Conservation (phyloP, 1,140 invertebrate species). For the Eupeodes corollae region DNA sequence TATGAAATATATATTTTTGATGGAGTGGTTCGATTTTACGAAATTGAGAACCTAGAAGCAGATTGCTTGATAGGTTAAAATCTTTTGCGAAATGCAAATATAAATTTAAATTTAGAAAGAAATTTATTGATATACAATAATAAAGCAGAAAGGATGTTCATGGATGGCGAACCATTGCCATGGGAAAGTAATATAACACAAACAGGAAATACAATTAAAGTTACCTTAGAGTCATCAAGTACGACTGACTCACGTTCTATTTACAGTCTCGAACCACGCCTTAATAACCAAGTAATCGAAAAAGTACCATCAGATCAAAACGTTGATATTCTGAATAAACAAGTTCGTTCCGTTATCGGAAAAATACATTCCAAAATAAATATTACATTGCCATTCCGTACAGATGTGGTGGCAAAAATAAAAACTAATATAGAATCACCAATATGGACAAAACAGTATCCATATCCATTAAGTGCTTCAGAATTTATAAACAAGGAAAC, state of each 20-base stretch:
- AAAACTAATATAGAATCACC: slow-evolving; percentile 4
- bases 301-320: not conserved
- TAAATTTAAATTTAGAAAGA: not conserved
- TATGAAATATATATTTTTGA: slow-evolving; percentile 4
- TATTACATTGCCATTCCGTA: not conserved
- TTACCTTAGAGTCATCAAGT: too few species aligned
- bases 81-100: too few species aligned
- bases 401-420: slow-evolving; percentile 5
- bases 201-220: too few species aligned
- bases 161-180: too few species aligned
- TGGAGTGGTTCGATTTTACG: slow-evolving; percentile 1
- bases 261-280: not conserved
- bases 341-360: not conserved
- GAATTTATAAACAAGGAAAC: slow-evolving; percentile 13
- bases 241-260: too few species aligned
- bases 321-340: not conserved
- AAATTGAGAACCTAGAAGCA: not conserved
- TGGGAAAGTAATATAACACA: too few species aligned
- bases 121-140: too few species aligned
- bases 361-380: not conserved
- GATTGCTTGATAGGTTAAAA: slow-evolving; percentile 1
- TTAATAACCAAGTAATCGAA: slow-evolving; percentile 1
- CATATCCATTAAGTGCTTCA: slow-evolving; percentile 6
- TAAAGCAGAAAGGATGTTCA: too few species aligned
- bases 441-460: slow-evolving; percentile 11